Evolutionary conservation across 2,113 vertebrate genomes (phyloP), one percentile per base, ranked within the genome.

Genomic region (Poecile atricapillus): DNA sequence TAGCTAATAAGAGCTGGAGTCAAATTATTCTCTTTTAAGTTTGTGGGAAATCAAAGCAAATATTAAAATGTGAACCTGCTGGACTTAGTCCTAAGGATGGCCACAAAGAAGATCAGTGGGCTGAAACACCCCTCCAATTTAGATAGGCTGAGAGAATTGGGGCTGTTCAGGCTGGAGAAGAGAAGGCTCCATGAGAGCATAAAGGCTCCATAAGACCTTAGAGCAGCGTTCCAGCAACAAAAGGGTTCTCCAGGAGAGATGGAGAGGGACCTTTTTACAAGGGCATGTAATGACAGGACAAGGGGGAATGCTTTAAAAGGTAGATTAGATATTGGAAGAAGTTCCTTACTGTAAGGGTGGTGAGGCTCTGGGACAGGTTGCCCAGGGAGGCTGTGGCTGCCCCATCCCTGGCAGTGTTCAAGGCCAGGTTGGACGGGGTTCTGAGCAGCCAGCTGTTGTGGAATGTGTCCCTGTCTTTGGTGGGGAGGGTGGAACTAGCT

Each of bases 21-120:
- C 81, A 82, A 89, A 84, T 76, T 78, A 89, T 62, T 83, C 39
- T 76, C 47, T 84, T 93, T 71, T 65, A 91, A 76, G 49, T 94
- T 67, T 73, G 18, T 73, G 19, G 30, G 79, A 85, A 91, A 83
- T 90, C 62, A 96, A 94, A 91, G 70, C 25, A 95, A 65, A 49
- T 73, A 52, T 50, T 94, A 73, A 65, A 55, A 95, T 14, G 41
- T 11, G 9, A 60, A 53, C 3, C 6, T 60, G 16, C 35, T 68
- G 20, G 39, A 60, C 28, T 0, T 2, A 46, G 60, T 82, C 53
- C 28, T 47, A 28, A n/a, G 62, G 39, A 75, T 18, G 50, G 50
- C 43, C 23, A 28, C 43, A 50, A 43, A 65, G 43, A 65, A 47
- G 30, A 9, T 35, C 46, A 68, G 39, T 41, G n/a, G 4, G 5